A percentile compares a stretch with the other conserved stretches of the same genome.
These are phyloP conservation scores for Amphibalanus amphitrite DNA, from an alignment of 1,140 invertebrate genomes.

Conservation along the genomic window DNA sequence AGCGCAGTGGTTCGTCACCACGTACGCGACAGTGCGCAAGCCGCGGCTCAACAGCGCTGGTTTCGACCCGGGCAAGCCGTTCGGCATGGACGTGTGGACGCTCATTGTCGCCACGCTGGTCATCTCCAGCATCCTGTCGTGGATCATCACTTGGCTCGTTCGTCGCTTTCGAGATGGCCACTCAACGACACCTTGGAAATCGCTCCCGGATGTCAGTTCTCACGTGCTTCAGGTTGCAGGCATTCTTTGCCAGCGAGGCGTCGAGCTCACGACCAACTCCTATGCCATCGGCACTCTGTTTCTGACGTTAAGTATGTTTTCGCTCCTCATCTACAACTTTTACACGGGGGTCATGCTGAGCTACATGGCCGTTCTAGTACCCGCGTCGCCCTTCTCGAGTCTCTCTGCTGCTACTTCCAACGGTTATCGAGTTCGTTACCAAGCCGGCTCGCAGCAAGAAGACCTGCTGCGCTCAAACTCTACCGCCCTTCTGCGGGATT, in stretches of 20 bases:
- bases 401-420: not conserved
- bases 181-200: not conserved
- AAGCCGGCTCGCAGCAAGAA: not conserved
- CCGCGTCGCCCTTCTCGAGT: not conserved
- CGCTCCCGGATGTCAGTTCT: not conserved
- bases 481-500: not conserved
- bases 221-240: not conserved
- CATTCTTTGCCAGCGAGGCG: not conserved
- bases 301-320: not conserved
- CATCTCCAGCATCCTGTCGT: not conserved
- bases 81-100: not conserved
- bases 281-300: not conserved
- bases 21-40: not conserved
- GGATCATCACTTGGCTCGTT: not conserved
- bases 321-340: not conserved
- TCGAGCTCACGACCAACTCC: not conserved
- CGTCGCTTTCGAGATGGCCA: not conserved
- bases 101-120: not conserved
- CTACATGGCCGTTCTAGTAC: not conserved
- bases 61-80: not conserved
- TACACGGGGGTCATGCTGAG: not conserved
- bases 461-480: not conserved
- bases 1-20: not conserved
- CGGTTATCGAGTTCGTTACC: not conserved
- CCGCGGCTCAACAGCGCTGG: not conserved